Percentiles rank a stretch among this genome's conserved stretches.
Conservation (phyloP, 92 coral and sea anemone genomes). For the Pocillopora meandrina region DNA sequence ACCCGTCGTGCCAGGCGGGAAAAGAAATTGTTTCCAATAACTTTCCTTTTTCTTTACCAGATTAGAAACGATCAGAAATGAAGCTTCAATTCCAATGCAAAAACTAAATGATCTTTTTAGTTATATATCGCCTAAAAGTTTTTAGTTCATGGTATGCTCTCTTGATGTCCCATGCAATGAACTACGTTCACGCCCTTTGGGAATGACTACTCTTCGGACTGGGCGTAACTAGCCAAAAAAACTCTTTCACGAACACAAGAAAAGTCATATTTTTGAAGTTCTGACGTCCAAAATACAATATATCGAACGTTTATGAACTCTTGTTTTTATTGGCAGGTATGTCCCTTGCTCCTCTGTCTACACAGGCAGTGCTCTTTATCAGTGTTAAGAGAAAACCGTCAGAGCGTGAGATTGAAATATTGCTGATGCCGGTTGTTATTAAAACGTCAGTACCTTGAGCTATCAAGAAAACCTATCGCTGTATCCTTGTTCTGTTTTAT, state of each 20-base stretch:
- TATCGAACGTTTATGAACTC: neutral
- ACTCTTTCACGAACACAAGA: neutral
- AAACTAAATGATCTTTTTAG: neutral
- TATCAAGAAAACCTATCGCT: neutral
- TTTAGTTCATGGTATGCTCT: neutral
- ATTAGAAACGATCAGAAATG: neutral
- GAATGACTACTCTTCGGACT: neutral
- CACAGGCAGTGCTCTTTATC: neutral
- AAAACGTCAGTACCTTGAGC: neutral
- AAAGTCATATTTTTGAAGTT: neutral
- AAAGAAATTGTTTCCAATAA: neutral
- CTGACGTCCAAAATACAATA: neutral
- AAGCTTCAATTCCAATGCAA: neutral
- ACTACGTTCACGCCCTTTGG: neutral
- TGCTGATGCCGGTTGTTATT: too few species aligned
- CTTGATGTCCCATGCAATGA: neutral
- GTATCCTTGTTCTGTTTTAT: neutral
- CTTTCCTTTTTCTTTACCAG: neutral
- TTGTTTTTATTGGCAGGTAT: neutral
- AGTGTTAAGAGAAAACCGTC: neutral
- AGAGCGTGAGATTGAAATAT: too few species aligned
- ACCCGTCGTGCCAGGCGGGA: slow-evolving; percentile 12
- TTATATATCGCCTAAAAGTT: neutral
- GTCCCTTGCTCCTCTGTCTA: neutral
- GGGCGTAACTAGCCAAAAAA: neutral